phyloP scores from a whole-genome alignment of 1,140 invertebrate genomes.

The Trichogramma pretiosum region DNA sequence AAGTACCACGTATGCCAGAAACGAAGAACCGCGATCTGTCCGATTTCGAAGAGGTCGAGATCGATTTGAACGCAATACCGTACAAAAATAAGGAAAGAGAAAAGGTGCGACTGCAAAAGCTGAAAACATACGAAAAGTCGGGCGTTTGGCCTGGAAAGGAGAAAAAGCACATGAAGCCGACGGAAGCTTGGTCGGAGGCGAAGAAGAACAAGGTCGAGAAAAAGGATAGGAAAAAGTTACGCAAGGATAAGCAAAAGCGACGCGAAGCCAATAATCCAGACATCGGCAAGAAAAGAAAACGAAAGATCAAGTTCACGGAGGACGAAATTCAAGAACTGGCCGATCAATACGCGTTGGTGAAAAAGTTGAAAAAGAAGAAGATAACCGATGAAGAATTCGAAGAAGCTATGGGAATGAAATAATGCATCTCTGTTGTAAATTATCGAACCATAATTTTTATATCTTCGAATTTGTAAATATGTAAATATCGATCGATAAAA shows the following conservation, averaged over 20 bases:
- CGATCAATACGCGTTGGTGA: constrained; percentile 73
- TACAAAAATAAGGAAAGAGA: constrained; percentile 80
- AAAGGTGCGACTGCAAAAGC: constrained; percentile 60
- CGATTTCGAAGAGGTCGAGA: constrained; percentile 55
- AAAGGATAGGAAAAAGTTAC: constrained; percentile 51
- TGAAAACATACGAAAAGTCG: constrained; percentile 62
- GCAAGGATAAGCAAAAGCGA: constrained; percentile 60
- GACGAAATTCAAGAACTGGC: constrained; percentile 78
- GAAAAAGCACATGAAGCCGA: constrained; percentile 52
- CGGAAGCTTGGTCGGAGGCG: constrained; percentile 70
- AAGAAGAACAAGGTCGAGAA: constrained; percentile 66
- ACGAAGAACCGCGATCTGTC: constrained; percentile 53
- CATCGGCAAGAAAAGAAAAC: constrained; percentile 52
- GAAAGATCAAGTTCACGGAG: constrained; percentile 50
- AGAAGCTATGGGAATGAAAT: constrained; percentile 29
- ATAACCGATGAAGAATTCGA: constrained; percentile 42
- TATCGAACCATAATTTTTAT: too few relatives aligned
- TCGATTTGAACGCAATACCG: constrained; percentile 68
- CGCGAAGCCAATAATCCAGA: constrained; percentile 53
- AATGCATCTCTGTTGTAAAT: not conserved
- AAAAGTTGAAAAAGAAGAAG: constrained; percentile 84
- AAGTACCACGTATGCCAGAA: constrained; percentile 92
- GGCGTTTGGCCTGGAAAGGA: constrained; percentile 68
- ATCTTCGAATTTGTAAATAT: constrained; percentile 14
- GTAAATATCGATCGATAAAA: constrained; percentile 11